Percentiles rank a stretch among this genome's conserved stretches.
Conservation (phyloP, 2,797 vertebrate species). For the Sebastes aleutianus region DNA sequence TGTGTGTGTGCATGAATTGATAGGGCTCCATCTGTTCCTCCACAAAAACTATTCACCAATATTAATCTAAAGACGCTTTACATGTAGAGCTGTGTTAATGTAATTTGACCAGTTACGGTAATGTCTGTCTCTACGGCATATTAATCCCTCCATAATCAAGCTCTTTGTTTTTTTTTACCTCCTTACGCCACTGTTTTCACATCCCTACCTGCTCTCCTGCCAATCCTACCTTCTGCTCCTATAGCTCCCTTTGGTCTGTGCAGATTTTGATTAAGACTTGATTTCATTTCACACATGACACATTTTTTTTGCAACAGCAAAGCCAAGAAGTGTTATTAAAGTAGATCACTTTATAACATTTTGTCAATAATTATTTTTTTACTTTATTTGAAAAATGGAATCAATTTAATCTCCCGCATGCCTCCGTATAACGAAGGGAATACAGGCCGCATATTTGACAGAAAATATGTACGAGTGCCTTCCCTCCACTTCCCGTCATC, state of each 20-base stretch:
- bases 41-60: constrained; percentile 51
- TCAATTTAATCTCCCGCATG: constrained; percentile 26
- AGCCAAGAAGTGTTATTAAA: constrained; percentile 10
- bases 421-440: constrained; percentile 32
- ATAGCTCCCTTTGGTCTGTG: constrained; percentile 75
- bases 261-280: constrained; percentile 51
- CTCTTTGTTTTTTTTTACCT: constrained; percentile 43
- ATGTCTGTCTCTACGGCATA: not conserved
- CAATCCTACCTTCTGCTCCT: constrained; percentile 63
- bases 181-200: constrained; percentile 60
- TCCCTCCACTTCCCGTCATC: constrained; percentile 71
- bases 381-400: not conserved
- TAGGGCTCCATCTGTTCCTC: constrained; percentile 58
- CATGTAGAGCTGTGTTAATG: constrained; percentile 16
- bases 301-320: constrained; percentile 9
- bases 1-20: constrained; percentile 13
- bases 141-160: constrained; percentile 40
- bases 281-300: constrained; percentile 46
- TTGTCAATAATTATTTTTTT: not conserved
- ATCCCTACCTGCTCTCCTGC: constrained; percentile 55
- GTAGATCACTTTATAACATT: not conserved
- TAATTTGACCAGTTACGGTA: constrained; percentile 25
- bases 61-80: constrained; percentile 35
- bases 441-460: constrained; percentile 71
- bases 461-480: constrained; percentile 76